Evolutionary conservation across 2,888 invertebrate genomes (phyloP), one percentile per base, ranked within the genome.

Genomic region (Allolobophora icterica): DNA sequence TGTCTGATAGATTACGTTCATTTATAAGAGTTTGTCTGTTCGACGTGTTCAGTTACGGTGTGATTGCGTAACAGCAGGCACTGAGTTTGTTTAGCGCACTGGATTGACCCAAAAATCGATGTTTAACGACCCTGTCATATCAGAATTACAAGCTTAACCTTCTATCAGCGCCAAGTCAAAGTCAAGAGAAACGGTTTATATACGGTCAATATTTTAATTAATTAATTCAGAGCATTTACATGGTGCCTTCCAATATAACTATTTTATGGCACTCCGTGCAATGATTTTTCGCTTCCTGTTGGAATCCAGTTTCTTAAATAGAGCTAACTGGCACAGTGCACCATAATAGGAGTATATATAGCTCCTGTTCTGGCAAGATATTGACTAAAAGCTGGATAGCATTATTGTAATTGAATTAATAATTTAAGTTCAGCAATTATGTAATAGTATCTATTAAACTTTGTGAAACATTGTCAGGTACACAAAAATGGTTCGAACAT

Each of bases 401-500:
- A n/a, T n/a, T 71, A 71, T 71, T 30, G n/a, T 71, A 24, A 58
- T 5, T 58, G 45, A 45, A 45, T 13, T 40, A 40, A 8, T 40
- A 40, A 8, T 42, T 42, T 52, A 24, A 71, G 71, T 71, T n/a
- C 0, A n/a, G 17, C n/a, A 71, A 71, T 71, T 71, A 17, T n/a
- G 30, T n/a, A 4, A 71, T 71, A n/a, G 30, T 24, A 6, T n/a
- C 71, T n/a, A 71, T 71, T 71, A 71, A 71, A 71, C n/a, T 71
- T 71, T 71, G 71, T 71, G 71, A 71, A 2, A 71, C n/a, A n/a
- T 71, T n/a, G 11, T 8, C 71, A 71, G 71, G n/a, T 8, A 30
- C 71, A n/a, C n/a, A 89, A 93, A 90, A 83, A 93, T 93, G 93
- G 93, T 94, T 91, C 93, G 96, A 89, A 95, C 95, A 15, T 99